A percentile compares a stretch with the other conserved stretches of the same genome.
These are phyloP conservation scores for Lutraria lutraria DNA, from an alignment of 2,888 invertebrate genomes.

Conservation along the genomic window DNA sequence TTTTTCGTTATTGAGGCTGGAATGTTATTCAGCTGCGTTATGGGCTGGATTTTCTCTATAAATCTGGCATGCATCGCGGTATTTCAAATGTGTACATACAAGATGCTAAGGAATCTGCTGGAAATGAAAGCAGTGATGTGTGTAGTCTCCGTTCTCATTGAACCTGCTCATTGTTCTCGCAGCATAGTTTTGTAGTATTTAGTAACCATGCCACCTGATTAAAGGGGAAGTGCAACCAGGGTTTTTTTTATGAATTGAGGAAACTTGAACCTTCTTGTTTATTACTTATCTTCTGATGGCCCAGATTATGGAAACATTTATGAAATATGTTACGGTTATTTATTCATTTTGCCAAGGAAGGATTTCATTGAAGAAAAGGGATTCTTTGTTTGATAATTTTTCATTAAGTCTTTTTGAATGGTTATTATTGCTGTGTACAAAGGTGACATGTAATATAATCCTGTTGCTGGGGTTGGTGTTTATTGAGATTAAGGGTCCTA, in stretches of 20 bases:
- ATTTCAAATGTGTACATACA: constrained; percentile 15
- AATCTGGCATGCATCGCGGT: background rate
- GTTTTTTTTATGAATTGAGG: background rate
- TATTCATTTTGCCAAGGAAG: background rate
- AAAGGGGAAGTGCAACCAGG: background rate
- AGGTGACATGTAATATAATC: too few relatives aligned
- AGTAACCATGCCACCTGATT: background rate
- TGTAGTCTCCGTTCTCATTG: background rate
- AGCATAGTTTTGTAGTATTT: background rate
- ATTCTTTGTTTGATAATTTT: background rate
- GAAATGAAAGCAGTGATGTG: constrained; percentile 5
- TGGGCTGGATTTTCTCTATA: constrained; percentile 8
- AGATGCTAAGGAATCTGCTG: background rate
- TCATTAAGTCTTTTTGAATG: too few relatives aligned
- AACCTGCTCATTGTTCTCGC: background rate
- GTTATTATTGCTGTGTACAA: too few relatives aligned
- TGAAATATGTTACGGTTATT: background rate
- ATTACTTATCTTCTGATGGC: background rate
- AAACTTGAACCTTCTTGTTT: background rate
- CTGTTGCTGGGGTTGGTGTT: too few relatives aligned
- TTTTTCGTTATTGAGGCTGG: background rate
- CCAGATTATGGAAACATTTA: background rate
- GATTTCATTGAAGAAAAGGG: background rate
- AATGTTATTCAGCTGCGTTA: background rate
- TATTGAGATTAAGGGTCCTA: too few relatives aligned